These are phyloP conservation scores for Scaptomyza parva DNA, from an alignment of 2,888 invertebrate genomes.

Conservation along the genomic window DNA sequence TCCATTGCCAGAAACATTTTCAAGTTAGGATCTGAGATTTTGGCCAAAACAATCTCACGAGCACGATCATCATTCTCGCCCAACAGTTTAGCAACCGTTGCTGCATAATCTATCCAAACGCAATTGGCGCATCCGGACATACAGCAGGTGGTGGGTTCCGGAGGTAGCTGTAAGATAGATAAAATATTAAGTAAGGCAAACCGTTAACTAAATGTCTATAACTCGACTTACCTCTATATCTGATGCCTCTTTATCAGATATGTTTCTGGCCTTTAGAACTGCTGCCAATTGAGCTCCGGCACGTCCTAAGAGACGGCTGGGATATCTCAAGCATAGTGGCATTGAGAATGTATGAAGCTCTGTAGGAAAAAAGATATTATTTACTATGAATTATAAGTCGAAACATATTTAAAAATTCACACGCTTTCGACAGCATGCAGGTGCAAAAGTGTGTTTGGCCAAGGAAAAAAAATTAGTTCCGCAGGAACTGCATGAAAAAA, in stretches of 20 bases:
- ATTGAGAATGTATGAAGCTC: constrained; percentile 55
- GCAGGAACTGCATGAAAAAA: constrained; percentile 73
- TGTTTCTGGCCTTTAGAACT: constrained; percentile 45
- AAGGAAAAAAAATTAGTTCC: constrained; percentile 60
- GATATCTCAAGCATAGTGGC: constrained; percentile 64
- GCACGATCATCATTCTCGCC: constrained; percentile 89
- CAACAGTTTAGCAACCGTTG: constrained; percentile 88
- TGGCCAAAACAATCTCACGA: constrained; percentile 89
- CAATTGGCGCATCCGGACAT: constrained; percentile 97
- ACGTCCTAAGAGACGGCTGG: constrained; percentile 54
- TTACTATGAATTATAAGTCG: constrained; percentile 31
- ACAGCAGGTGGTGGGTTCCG: constrained; percentile 93
- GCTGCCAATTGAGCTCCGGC: constrained; percentile 25
- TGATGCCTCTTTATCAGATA: constrained; percentile 37
- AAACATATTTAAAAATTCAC: constrained; percentile 62
- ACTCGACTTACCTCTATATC: constrained; percentile 66
- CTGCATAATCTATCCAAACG: constrained; percentile 96
- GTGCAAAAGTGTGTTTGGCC: constrained; percentile 40
- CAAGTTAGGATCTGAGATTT: constrained; percentile 92
- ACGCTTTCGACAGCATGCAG: constrained; percentile 58
- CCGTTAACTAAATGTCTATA: not conserved
- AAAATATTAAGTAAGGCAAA: not conserved
- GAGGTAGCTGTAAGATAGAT: constrained; percentile 76
- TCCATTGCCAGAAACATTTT: constrained; percentile 93
- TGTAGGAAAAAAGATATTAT: constrained; percentile 39